Evolutionary conservation across 1,140 invertebrate species (phyloP), one percentile per base, ranked within the genome.

Genomic region (Aphelinus atriplicis): DNA sequence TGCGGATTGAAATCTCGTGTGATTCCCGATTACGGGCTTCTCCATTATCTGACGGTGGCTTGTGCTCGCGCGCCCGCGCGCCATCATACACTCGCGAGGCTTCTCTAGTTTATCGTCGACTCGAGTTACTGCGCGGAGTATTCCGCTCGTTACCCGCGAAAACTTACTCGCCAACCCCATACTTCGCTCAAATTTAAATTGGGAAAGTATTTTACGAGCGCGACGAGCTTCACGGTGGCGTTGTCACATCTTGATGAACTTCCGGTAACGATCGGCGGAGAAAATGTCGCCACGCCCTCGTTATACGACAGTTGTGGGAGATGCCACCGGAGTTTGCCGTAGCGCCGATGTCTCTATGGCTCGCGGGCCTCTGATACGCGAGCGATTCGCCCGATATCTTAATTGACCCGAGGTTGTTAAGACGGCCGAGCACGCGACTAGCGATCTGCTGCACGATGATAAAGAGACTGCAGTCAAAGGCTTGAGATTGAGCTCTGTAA

Each of bases 181-280:
- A 81, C 50, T 65, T 80, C 80, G 83, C 81, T 87, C 78, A 86
- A 87, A 88, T 87, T 87, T 88, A 88, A 88, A 87, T 88, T 88
- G 87, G 81, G 86, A 88, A 88, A 88, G 86, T 88, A 88, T 88
- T 88, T 88, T 88, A 88, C 87, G 87, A 88, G 81, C 83, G 80
- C 73, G 70, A 26, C 80, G 82, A 86, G 84, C 86, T 88, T 88
- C 83, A 86, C 82, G 85, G 84, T 86, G 81, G 83, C 85, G 86
- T 88, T 88, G 86, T 87, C 85, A 86, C 86, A 87, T 87, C 87
- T 88, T 88, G 87, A 88, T 88, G 86, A 88, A 87, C 84, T 86
- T 87, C 83, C 84, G 82, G 84, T 86, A 87, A 88, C 84, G 85
- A 87, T 87, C 73, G 73, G 65, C 69, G 73, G 72, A 69, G 72